phyloP scores from a whole-genome alignment of 2,113 vertebrate species.

The Saimiri boliviensis region DNA sequence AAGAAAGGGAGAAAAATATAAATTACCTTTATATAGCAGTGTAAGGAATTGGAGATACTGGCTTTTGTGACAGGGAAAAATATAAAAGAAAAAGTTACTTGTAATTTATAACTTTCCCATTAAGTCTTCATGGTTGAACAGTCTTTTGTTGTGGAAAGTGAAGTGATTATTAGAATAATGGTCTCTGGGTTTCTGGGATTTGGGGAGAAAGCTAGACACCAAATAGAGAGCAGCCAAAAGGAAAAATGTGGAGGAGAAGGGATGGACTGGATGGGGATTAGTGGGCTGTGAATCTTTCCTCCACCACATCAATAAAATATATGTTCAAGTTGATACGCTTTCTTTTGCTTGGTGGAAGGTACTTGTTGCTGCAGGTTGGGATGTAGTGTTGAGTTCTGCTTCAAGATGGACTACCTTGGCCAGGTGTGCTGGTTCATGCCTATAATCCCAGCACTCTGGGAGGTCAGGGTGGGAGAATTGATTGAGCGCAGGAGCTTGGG shows the following conservation, averaged over 20 bases:
- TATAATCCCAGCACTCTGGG: no score
- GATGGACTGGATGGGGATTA: not conserved
- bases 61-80: not conserved
- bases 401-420: not conserved
- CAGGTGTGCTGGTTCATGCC: no score
- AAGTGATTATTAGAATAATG: not conserved
- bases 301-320: no score
- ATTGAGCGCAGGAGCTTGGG: no score
- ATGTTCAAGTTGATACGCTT: not conserved
- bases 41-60: not conserved
- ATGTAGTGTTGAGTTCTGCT: not conserved
- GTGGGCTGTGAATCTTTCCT: not conserved
- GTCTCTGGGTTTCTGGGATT: not conserved
- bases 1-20: not conserved
- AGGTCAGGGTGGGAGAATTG: no score
- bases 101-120: not conserved
- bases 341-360: not conserved
- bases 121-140: not conserved
- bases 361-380: not conserved
- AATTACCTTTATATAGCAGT: not conserved
- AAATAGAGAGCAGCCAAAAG: not conserved
- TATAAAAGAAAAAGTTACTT: not conserved
- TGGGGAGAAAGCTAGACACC: not conserved
- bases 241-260: not conserved
- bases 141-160: not conserved